Evolutionary conservation across 2,113 vertebrate genomes (phyloP).

Genomic region (Hippocampus mohnikei): DNA sequence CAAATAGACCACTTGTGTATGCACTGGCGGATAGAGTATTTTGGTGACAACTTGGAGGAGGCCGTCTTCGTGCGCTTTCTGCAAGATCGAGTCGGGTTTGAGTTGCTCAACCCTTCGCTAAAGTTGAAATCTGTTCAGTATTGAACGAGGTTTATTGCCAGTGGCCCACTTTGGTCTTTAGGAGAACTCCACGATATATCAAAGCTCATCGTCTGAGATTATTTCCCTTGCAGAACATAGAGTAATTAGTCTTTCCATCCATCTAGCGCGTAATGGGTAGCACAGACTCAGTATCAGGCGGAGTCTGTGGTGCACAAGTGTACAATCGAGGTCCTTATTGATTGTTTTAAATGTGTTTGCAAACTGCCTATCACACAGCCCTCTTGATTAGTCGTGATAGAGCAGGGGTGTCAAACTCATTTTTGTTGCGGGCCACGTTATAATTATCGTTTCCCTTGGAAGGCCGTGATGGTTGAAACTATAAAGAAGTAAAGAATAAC

Average conservation of each 20-base stretch:
- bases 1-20: constrained; percentile 69
- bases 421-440: too few relatives aligned
- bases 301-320: neutral
- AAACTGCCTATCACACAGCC: neutral
- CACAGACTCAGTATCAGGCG: neutral
- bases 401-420: too few relatives aligned
- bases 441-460: too few relatives aligned
- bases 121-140: neutral
- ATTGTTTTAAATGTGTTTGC: neutral
- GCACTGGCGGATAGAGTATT: constrained; percentile 49
- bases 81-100: constrained; percentile 15
- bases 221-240: neutral
- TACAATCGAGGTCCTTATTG: neutral
- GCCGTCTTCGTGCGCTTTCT: constrained; percentile 11
- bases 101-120: neutral
- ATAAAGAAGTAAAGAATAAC: too few relatives aligned
- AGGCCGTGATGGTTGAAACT: too few relatives aligned
- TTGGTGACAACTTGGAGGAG: constrained; percentile 62
- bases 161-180: neutral
- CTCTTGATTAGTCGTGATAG: neutral
- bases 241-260: neutral
- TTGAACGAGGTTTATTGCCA: neutral
- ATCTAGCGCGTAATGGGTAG: neutral
- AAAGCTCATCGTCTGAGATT: neutral
- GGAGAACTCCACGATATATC: neutral